Evolutionary conservation across 64 coral and sea anemone species (phyloP), one percentile per base, ranked within the genome.

Genomic region (Orbicella faveolata): DNA sequence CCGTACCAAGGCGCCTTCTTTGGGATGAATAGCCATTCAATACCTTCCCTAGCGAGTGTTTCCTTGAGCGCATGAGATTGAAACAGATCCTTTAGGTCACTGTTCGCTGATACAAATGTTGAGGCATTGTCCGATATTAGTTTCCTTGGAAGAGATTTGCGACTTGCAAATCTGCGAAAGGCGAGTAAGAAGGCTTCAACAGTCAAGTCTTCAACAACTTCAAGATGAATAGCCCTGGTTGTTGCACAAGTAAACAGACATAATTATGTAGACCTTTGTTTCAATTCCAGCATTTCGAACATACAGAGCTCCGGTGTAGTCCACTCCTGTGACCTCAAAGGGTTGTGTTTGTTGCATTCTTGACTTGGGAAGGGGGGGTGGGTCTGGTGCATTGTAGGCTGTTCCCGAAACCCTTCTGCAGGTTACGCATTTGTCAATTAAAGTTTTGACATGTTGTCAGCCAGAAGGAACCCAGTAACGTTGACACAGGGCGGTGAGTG

Each of bases 111-210:
- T 26, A 77, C 9, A 73, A 76, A 89, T 30, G 87, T 93, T 26
- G 70, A 74, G 14, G 92, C 92, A 76, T 94, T 94, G n/a, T 94
- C 92, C 5, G 87, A 94, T 8, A 93, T 93, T 39, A 83, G 80
- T 18, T 51, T 15, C 17, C 81, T 21, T 36, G 79, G 78, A 33
- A 93, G 37, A 13, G 87, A 89, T 65, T 36, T 77, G 11, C 79
- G 59, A 14, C 87, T 80, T 18, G 73, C 92, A 65, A 88, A 93
- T 55, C 78, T 75, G 33, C 92, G 55, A 57, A 93, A 83, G 10
- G 85, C 77, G 2, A 81, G 84, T 30, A 88, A 52, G 25, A 93
- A 93, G 2, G 77, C 67, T 51, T 54, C 67, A 20, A 63, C 52
- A 34, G 79, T 55, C 33, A 89, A 34, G 63, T 94, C 87, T 51